Base-by-base conservation (phyloP, 2,113 vertebrate species). In the Malurus alboscapulatus region DNA sequence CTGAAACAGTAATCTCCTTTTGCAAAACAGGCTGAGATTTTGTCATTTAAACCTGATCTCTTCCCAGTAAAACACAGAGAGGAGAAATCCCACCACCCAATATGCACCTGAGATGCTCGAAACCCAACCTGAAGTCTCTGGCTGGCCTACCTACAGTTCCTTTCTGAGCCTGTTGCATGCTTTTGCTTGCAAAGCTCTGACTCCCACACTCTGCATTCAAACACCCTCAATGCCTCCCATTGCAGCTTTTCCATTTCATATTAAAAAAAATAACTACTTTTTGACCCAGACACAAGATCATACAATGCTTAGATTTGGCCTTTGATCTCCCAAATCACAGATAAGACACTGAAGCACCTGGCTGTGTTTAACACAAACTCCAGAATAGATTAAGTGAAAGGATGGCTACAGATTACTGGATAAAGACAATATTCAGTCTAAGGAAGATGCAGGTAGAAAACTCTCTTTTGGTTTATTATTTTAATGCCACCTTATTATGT, bases 221-320 rank as follows among this genome's bases (percentile, higher is more conserved):
- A 14, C 6, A 20, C 6, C 61, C 22, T 20, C 25, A 71, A 6
- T 32, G 42, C 4, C 29, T 75, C 20, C 22, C 29, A 55, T 73
- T 87, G 34, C 1, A 67, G 36, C 2, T 91, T 55, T 75, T 87
- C 30, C 24, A 38, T 16, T 55, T 90, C 15, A 18, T 26, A 34
- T 16, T 34, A 34, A 5, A 85, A 67, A 67, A 66, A 42, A 29
- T 6, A n/a, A 47, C 16, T 82, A 34, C 12, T 81, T 32, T 10
- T 79, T 87, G n/a, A 14, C 15, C 8, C 13, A 65, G 36, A 57
- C 44, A 57, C 12, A 59, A 47, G 29, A 61, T 51, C 18, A 30
- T 1, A 1, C 10, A 62, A 42, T 0, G 0, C 9, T 57, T 69
- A 18, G 7, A 55, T 66, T 77, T 77, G 24, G 14, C 51, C 34